Evolutionary conservation across 2,797 vertebrate genomes (phyloP).

Genomic region (Taenioides sp.): DNA sequence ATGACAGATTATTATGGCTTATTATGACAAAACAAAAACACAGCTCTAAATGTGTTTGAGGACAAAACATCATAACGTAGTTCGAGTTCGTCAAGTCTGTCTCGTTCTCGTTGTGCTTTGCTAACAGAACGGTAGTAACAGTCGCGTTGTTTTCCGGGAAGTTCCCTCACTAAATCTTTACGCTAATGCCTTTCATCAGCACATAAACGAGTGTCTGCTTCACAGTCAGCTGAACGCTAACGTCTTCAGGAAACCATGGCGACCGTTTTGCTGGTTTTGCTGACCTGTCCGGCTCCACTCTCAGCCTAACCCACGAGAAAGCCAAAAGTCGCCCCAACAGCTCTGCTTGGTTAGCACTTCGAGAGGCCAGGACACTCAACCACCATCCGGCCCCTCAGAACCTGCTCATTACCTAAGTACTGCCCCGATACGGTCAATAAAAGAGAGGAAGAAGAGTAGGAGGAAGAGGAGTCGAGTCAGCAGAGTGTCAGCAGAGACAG

Average conservation of each 20-base stretch:
- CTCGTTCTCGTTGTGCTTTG: not conserved
- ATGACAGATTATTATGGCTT: no score
- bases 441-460: not conserved
- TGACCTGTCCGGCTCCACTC: not conserved
- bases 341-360: slow-evolving; percentile 38
- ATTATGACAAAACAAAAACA: no score
- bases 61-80: not conserved
- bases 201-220: not conserved
- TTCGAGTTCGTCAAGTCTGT: not conserved
- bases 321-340: not conserved
- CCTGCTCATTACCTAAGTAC: slow-evolving; percentile 41
- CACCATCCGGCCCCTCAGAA: slow-evolving; percentile 35
- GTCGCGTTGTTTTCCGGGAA: not conserved
- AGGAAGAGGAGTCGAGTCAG: slow-evolving; percentile 6
- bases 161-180: not conserved
- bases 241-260: not conserved
- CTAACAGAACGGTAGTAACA: not conserved
- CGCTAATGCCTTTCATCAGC: not conserved
- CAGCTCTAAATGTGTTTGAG: not conserved
- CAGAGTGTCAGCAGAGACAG: slow-evolving; percentile 8
- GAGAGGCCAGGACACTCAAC: slow-evolving; percentile 28
- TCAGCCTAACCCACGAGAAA: not conserved
- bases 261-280: not conserved
- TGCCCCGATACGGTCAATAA: slow-evolving; percentile 36
- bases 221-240: not conserved